Base-by-base conservation (phyloP, 2,888 invertebrate genomes). In the Hirtodrosophila cameraria region DNA sequence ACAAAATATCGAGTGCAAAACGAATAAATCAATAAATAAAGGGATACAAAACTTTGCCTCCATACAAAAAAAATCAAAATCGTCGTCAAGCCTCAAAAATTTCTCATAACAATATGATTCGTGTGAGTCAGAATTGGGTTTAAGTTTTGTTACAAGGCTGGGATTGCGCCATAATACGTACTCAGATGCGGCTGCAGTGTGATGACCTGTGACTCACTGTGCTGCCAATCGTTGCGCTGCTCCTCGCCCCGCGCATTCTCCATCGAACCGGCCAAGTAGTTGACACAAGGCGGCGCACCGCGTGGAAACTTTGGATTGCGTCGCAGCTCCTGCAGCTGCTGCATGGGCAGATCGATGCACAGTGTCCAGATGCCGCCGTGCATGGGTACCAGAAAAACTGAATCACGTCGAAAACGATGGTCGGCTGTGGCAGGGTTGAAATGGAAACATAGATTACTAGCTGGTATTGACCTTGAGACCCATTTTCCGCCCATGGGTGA, bases 351-450 rank as follows among this genome's bases (percentile, higher is more conserved):
- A 82, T 95, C 95, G 82, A 95, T 95, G 90, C 95, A 97, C 90
- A 96, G 93, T 15, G 95, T 97, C 97, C 96, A 97, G 86, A 96
- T 97, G 27, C 96, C 97, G n/a, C 96, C 96, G 82, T 95, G 95
- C 94, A 96, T 96, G 8, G 96, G 97, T 20, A 97, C 95, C 57
- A 97, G 91, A 90, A 96, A 96, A 27, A 94, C 94, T 11, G 92
- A 86, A 48, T 89, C 90, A 13, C 88, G 88, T 12, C 89, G 85
- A 66, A 88, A 89, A 2, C 90, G 92, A 90, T 92, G 88, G 90
- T 92, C 90, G 90, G 92, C 84, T 88, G 18, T n/a, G 18, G 23
- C 13, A 12, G 30, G 1, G n/a, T n/a, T n/a, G n/a, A n/a, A 8
- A 28, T 36, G 8, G 2, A 5, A 7, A 33, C 23, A 3, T 15